These are phyloP conservation scores for Gymnogyps californianus DNA, from an alignment of 2,113 vertebrate genomes.

Conservation along the genomic window DNA sequence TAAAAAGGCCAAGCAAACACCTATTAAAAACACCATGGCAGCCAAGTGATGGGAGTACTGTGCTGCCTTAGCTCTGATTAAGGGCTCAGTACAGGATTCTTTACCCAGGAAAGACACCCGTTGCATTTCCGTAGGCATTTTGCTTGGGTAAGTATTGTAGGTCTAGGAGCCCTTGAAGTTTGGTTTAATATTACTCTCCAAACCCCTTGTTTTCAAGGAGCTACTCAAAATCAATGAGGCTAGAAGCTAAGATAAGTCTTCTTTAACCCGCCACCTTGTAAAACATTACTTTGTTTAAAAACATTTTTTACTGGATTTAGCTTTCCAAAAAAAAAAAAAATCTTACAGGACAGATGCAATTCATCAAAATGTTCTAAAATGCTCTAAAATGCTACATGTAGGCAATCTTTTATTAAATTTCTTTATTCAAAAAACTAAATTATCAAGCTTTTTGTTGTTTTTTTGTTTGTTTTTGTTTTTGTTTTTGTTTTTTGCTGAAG, in stretches of 20 bases:
- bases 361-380: slow-evolving; percentile 72
- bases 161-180: slow-evolving; percentile 61
- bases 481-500: slow-evolving; percentile 62
- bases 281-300: slow-evolving; percentile 59
- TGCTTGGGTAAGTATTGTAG: slow-evolving; percentile 41
- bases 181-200: slow-evolving; percentile 61
- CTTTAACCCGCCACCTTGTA: slow-evolving; percentile 27
- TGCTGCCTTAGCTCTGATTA: slow-evolving; percentile 55
- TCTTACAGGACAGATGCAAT: slow-evolving; percentile 61
- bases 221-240: slow-evolving; percentile 62
- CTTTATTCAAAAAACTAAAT: slow-evolving; percentile 74
- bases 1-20: slow-evolving; percentile 56
- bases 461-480: not conserved
- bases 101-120: slow-evolving; percentile 36
- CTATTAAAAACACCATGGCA: slow-evolving; percentile 65
- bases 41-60: slow-evolving; percentile 39
- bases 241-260: slow-evolving; percentile 59
- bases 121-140: not conserved
- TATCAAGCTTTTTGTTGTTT: slow-evolving; percentile 48
- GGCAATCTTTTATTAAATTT: slow-evolving; percentile 71
- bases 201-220: slow-evolving; percentile 66
- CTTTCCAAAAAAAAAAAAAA: slow-evolving; percentile 56
- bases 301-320: slow-evolving; percentile 55
- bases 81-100: slow-evolving; percentile 33
- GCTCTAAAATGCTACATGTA: slow-evolving; percentile 80